These are phyloP conservation scores for Alauda arvensis DNA, from an alignment of 2,797 vertebrate genomes.

Conservation along the genomic window DNA sequence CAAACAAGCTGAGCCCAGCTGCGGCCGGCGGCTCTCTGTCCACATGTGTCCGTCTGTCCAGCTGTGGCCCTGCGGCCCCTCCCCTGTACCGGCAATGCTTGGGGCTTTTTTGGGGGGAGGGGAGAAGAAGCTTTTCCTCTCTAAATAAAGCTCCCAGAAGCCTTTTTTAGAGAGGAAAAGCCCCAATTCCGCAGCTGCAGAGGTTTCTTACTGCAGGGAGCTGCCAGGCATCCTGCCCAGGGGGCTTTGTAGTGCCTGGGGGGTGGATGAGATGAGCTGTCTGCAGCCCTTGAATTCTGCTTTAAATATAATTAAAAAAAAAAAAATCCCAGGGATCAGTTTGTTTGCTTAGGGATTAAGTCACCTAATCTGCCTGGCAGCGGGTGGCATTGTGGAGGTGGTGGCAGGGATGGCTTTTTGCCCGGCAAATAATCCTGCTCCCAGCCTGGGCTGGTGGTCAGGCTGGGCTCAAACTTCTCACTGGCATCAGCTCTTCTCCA, in stretches of 20 bases:
- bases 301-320: background rate
- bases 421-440: background rate
- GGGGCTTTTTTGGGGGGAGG: rapidly evolving
- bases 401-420: constrained; percentile 1
- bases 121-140: background rate
- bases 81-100: background rate
- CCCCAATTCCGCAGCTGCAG: background rate
- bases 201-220: background rate
- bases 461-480: background rate
- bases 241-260: no score
- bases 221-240: rapidly evolving
- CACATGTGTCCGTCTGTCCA: background rate
- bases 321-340: background rate
- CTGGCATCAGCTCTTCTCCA: background rate
- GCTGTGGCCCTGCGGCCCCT: background rate
- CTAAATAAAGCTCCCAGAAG: background rate
- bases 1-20: background rate
- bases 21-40: background rate
- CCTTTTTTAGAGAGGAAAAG: background rate
- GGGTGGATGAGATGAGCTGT: background rate
- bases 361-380: background rate
- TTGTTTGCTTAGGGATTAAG: constrained; percentile 23
- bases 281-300: background rate
- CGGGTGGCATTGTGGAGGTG: background rate
- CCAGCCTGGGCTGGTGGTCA: rapidly evolving